These are phyloP conservation scores for Pelecanoides urinatrix DNA, from an alignment of 2,113 vertebrate genomes.

Conservation along the genomic window DNA sequence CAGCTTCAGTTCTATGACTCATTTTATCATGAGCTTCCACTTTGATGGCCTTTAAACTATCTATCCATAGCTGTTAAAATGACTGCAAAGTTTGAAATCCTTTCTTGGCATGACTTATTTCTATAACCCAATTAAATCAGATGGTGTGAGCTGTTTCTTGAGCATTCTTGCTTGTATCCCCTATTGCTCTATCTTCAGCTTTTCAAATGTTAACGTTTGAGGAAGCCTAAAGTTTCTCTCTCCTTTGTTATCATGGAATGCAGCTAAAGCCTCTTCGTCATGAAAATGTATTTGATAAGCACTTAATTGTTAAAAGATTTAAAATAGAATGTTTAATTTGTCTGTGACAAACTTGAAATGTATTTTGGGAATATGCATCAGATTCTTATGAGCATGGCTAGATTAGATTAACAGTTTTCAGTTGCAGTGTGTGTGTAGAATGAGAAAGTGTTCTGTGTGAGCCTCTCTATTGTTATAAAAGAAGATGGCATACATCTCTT, in stretches of 20 bases:
- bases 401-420: not conserved
- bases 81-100: conserved; percentile 38
- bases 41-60: conserved; percentile 62
- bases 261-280: not conserved
- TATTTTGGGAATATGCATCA: not conserved
- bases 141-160: not conserved
- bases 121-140: conserved; percentile 52
- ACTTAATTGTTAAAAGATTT: not conserved
- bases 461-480: not conserved
- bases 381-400: not conserved
- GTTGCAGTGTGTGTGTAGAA: not conserved
- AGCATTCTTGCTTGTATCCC: not conserved
- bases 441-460: not conserved
- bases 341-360: not conserved
- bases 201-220: not conserved
- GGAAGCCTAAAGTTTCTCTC: not conserved
- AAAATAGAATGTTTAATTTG: not conserved
- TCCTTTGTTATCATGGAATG: not conserved
- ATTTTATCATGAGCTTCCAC: conserved; percentile 49
- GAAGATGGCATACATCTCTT: not conserved
- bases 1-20: conserved; percentile 33
- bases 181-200: not conserved
- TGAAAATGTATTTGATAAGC: not conserved
- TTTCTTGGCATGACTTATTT: conserved; percentile 30
- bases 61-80: conserved; percentile 39